Base-by-base conservation (phyloP, 2,888 invertebrate species). In the Cerceris ruficornis region DNA sequence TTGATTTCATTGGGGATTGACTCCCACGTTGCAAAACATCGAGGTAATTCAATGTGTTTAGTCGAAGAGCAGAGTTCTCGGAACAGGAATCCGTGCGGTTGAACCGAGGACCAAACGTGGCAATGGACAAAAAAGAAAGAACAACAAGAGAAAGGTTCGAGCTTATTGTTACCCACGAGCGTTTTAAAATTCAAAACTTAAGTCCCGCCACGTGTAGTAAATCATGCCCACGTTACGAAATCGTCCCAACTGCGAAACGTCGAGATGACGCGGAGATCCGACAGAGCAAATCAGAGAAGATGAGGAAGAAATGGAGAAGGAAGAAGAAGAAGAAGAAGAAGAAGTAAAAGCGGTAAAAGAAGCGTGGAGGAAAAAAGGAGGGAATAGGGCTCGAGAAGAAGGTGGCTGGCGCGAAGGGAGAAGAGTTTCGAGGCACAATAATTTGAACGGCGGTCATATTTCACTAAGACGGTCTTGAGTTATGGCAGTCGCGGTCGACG, bases 361-460 rank as follows among this genome's bases (percentile, higher is more conserved):
- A 11, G 9, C 13, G 17, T 41, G 41, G 17, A 17, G 46, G 55
- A 39, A 62, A 58, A n/a, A 46, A 15, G 65, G 65, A 42, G n/a
- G n/a, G n/a, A n/a, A n/a, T n/a, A n/a, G n/a, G n/a, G n/a, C 42
- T 60, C 14, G 17, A 50, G 61, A 70, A 28, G 28, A 28, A 28
- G 66, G 52, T 54, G 67, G 73, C 58, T 68, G 67, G 75, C 69
- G 74, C 62, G 70, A 61, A 66, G 69, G 41, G 65, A 71, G 73
- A 82, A 75, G 73, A 72, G 75, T 76, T 77, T 64, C 77, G 72
- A 69, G 83, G 75, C 75, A 85, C 81, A 84, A 90, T 91, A 87
- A 90, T 91, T 90, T 89, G 89, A 91, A 90, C 91, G 88, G 81
- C 87, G 88, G 85, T 88, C 89, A 90, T 92, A 92, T 91, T 91